Percentiles rank a stretch among this genome's conserved stretches.
These are phyloP conservation scores for Stigmatopora argus DNA, from an alignment of 2,113 vertebrate species.

Conservation along the genomic window DNA sequence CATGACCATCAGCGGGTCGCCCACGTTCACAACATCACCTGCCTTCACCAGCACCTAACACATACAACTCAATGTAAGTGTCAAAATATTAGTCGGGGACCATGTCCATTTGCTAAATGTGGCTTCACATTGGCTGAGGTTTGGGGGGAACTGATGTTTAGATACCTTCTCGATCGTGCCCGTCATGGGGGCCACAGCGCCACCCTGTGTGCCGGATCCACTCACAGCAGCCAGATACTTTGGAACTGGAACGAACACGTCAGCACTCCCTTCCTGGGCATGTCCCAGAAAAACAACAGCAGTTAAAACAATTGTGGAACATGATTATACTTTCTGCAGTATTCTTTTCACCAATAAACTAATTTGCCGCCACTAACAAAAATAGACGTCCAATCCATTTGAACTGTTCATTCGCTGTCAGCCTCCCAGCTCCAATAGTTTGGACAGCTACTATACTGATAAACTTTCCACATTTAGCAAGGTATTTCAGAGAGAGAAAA, in stretches of 20 bases:
- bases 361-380: no score
- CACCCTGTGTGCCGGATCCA: conserved; percentile 67
- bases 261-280: conserved; percentile 76
- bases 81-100: neutral
- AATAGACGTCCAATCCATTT: no score
- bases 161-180: conserved; percentile 95
- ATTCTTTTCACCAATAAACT: no score
- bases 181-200: conserved; percentile 88
- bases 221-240: conserved; percentile 79
- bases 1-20: conserved; percentile 92
- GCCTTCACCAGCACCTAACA: conserved; percentile 86
- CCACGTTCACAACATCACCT: conserved; percentile 81
- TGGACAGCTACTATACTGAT: no score
- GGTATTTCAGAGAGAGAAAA: no score
- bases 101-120: neutral
- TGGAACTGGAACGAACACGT: conserved; percentile 80
- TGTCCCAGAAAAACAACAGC: neutral
- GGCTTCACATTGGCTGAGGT: neutral
- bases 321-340: no score
- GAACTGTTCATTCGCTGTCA: no score
- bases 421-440: no score
- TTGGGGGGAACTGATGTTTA: neutral
- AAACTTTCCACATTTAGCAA: no score
- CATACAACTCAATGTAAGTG: neutral
- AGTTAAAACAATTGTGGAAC: neutral